Conservation (phyloP, 1,140 invertebrate species). For the Euwallacea similis region DNA sequence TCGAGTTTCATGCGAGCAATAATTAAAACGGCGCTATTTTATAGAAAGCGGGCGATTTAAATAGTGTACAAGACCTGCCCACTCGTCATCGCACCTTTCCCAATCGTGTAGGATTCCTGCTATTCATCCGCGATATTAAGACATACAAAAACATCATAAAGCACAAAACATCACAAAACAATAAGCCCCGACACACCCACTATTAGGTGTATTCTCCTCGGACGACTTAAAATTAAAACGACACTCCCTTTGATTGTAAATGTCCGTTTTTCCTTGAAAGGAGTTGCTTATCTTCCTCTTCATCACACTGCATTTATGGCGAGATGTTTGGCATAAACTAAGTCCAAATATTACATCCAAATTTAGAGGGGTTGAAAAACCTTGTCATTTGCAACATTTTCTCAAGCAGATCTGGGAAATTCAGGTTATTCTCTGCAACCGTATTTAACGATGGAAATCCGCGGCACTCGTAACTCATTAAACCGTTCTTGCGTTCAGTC, state of each 20-base stretch:
- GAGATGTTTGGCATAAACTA: neutral
- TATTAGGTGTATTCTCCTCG: neutral
- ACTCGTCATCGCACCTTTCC: neutral
- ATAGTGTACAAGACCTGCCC: neutral
- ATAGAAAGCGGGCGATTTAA: neutral
- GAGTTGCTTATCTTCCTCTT: neutral
- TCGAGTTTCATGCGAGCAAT: neutral
- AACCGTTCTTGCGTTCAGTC: constrained; percentile 6
- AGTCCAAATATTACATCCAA: neutral
- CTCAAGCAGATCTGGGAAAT: no score
- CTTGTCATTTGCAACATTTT: neutral
- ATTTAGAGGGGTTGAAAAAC: neutral
- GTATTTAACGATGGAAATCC: constrained; percentile 2
- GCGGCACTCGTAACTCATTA: constrained; percentile 5
- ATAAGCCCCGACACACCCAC: neutral
- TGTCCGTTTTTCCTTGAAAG: neutral
- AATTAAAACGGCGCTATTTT: neutral
- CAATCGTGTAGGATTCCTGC: constrained; percentile 2
- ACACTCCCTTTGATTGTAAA: constrained; percentile 5
- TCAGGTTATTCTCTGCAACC: no score
- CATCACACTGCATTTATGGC: no score
- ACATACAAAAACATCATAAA: constrained; percentile 7
- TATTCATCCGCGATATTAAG: constrained; percentile 3
- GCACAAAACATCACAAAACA: neutral
- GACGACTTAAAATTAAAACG: constrained; percentile 4